Percentiles rank a stretch among this genome's conserved stretches.
phyloP scores from a whole-genome alignment of 2,797 vertebrate genomes.

The Melopsittacus undulatus region DNA sequence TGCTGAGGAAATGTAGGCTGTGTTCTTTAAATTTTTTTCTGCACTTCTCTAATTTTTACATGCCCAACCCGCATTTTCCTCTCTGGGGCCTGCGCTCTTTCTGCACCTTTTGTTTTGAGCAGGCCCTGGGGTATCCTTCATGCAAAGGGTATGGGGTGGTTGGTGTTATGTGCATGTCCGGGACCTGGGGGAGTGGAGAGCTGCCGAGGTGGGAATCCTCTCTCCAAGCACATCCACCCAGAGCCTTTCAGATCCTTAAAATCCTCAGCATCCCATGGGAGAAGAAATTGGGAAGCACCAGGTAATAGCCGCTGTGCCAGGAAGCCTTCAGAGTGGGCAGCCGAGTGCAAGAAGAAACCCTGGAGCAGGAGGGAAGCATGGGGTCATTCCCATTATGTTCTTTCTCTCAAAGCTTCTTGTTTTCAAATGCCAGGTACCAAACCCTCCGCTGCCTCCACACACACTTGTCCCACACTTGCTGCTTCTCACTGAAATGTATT shows the following conservation, averaged over 20 bases:
- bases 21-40: accelerated
- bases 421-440: not conserved
- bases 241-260: not conserved
- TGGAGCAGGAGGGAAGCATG: accelerated
- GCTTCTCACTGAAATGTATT: not conserved
- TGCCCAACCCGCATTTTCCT: not conserved
- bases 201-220: not conserved
- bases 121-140: not conserved
- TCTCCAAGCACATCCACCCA: not conserved
- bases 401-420: not conserved
- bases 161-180: not conserved
- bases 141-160: accelerated
- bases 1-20: not conserved
- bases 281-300: not conserved
- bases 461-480: accelerated
- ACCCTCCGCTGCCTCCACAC: not conserved
- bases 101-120: not conserved
- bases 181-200: not conserved
- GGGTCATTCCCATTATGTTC: not conserved
- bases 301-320: not conserved
- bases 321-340: not conserved
- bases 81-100: not conserved
- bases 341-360: accelerated
- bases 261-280: not conserved
- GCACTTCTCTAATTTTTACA: not conserved